phyloP scores from a whole-genome alignment of 2,113 vertebrate genomes.

The Macroglossus sobrinus region DNA sequence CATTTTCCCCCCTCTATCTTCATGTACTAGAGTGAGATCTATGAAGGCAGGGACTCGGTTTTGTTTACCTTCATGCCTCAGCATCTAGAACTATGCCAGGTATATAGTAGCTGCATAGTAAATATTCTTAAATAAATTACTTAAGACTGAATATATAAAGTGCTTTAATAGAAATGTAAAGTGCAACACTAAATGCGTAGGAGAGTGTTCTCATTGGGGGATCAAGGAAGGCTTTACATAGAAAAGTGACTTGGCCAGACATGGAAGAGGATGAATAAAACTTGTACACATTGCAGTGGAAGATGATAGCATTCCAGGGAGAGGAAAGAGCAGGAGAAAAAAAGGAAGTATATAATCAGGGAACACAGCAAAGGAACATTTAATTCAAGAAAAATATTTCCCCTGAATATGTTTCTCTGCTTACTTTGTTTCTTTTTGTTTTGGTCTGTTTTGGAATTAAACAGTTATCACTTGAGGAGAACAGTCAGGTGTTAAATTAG shows the following conservation, averaged over 20 bases:
- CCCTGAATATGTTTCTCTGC: not conserved
- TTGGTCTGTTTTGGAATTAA: not conserved
- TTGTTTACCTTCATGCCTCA: not conserved
- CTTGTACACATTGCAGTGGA: not conserved
- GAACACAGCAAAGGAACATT: not conserved
- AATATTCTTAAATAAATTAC: not conserved
- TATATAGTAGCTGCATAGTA: not conserved
- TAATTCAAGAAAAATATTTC: not conserved
- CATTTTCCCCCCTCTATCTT: not conserved
- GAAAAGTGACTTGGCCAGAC: not conserved
- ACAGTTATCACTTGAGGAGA: not conserved
- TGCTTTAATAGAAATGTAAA: not conserved
- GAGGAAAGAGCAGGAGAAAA: not conserved
- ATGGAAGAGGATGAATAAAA: not conserved
- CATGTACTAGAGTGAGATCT: not conserved
- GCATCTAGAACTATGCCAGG: not conserved
- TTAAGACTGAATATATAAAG: not conserved
- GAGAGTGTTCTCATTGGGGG: not conserved
- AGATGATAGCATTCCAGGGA: not conserved
- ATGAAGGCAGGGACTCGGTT: not conserved
- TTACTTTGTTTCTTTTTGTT: not conserved
- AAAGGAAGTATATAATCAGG: not conserved
- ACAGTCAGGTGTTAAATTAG: not conserved
- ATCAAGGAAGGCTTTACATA: not conserved
- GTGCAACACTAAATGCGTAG: not conserved